A percentile compares a stretch with the other conserved stretches of the same genome.
Evolutionary conservation across 2,888 invertebrate genomes (phyloP).

Genomic region (Eustalomyia histrio): DNA sequence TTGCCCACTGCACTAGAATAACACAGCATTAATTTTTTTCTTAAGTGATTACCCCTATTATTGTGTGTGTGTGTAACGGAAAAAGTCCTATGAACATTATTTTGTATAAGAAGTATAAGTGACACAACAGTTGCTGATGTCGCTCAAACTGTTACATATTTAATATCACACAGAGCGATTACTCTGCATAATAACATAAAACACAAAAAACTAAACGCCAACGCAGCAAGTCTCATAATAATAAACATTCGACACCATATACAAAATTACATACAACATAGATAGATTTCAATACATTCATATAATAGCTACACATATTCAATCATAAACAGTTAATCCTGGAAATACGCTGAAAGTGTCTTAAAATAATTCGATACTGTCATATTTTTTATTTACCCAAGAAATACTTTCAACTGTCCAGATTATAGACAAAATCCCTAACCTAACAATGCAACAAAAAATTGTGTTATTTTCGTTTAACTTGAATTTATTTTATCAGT

Average conservation of each 20-base stretch:
- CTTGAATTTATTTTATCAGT: too few species aligned
- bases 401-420: too few species aligned
- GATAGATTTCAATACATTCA: not conserved
- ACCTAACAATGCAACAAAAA: too few species aligned
- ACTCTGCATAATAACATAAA: conserved; percentile 40
- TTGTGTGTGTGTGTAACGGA: too few species aligned
- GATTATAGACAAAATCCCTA: too few species aligned
- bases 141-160: conserved; percentile 65
- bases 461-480: too few species aligned
- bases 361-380: too few species aligned
- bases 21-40: too few species aligned
- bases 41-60: too few species aligned
- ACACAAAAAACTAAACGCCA: conserved; percentile 46
- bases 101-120: conserved; percentile 15
- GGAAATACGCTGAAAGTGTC: too few species aligned
- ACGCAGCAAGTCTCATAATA: conserved; percentile 48
- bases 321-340: not conserved
- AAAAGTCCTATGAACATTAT: conserved; percentile 37
- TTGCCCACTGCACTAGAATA: too few species aligned
- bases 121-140: conserved; percentile 65
- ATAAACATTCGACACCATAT: not conserved
- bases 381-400: too few species aligned
- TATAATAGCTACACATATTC: not conserved
- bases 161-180: conserved; percentile 56
- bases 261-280: not conserved